A percentile compares a stretch with the other conserved stretches of the same genome.
phyloP scores from a whole-genome alignment of 2,888 invertebrate species.

The Agriopis aurantiaria region DNA sequence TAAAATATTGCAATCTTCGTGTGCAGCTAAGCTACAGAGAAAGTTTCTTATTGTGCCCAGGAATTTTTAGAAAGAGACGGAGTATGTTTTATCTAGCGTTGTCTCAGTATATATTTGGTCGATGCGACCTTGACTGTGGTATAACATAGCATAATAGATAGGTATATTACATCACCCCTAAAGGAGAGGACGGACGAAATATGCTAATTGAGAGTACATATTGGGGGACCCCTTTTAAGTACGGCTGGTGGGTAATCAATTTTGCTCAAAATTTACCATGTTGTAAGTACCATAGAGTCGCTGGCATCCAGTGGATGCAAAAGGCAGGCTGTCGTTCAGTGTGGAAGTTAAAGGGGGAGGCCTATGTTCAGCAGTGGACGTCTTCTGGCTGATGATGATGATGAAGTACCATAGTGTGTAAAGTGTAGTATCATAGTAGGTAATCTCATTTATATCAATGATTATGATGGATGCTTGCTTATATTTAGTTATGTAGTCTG shows the following conservation, averaged over 20 bases:
- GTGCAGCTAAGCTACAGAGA: too few species aligned
- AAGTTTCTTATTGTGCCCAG: slow-evolving; percentile 36
- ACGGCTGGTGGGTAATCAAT: background rate
- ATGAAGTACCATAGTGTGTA: too few species aligned
- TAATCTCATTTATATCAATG: too few species aligned
- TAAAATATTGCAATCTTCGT: background rate
- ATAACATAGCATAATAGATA: slow-evolving; percentile 47
- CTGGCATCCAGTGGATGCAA: too few species aligned
- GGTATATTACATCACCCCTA: slow-evolving; percentile 14
- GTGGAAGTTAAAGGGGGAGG: too few species aligned
- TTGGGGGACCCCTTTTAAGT: slow-evolving; percentile 4
- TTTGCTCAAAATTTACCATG: background rate
- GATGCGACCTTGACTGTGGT: slow-evolving; percentile 82
- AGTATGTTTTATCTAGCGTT: slow-evolving; percentile 45
- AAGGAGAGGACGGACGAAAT: slow-evolving; percentile 25
- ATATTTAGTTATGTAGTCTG: too few species aligned
- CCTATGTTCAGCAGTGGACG: too few species aligned
- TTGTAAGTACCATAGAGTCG: too few species aligned
- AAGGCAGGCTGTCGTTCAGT: too few species aligned
- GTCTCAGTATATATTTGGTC: slow-evolving; percentile 65
- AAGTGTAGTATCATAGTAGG: too few species aligned
- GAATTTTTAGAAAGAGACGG: slow-evolving; percentile 50
- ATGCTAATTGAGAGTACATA: slow-evolving; percentile 15
- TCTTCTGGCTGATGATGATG: too few species aligned
- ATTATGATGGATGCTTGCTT: too few species aligned